Evolutionary conservation across 2,888 invertebrate species (phyloP).

Genomic region (Drosophila falleni): DNA sequence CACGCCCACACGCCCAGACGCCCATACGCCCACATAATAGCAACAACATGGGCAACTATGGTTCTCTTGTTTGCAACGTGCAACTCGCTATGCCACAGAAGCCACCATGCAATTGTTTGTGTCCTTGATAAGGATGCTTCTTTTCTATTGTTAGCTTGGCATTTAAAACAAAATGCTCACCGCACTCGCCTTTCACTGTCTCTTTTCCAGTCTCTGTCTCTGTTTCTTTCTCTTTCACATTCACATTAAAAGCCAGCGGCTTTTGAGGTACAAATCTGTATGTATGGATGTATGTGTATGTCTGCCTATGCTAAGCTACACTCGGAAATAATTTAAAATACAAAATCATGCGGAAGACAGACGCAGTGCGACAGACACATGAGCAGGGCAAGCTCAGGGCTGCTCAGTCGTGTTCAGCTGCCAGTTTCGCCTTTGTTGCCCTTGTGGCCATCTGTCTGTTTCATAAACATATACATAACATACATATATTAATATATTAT

Average conservation of each 20-base stretch:
- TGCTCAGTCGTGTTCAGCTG: constrained; percentile 19
- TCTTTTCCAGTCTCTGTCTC: constrained; percentile 9
- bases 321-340: constrained; percentile 77
- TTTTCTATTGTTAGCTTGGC: constrained; percentile 81
- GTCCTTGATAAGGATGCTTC: constrained; percentile 83
- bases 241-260: constrained; percentile 68
- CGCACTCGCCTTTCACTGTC: constrained; percentile 22
- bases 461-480: constrained; percentile 13
- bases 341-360: constrained; percentile 80
- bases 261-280: constrained; percentile 46
- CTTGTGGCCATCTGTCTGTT: constrained; percentile 31
- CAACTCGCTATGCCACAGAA: constrained; percentile 10
- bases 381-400: constrained; percentile 47
- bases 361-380: constrained; percentile 64
- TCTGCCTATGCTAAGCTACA: constrained; percentile 56
- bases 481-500: background rate
- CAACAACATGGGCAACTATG: constrained; percentile 48
- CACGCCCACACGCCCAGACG: constrained; percentile 11
- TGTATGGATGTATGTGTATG: constrained; percentile 28
- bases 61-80: constrained; percentile 34
- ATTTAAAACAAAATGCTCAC: constrained; percentile 73
- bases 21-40: constrained; percentile 8
- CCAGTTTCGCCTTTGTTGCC: constrained; percentile 39
- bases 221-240: constrained; percentile 23
- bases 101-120: constrained; percentile 60